Conservation (phyloP, 2,113 vertebrate species). For the Lamprologus tigripictilis region DNA sequence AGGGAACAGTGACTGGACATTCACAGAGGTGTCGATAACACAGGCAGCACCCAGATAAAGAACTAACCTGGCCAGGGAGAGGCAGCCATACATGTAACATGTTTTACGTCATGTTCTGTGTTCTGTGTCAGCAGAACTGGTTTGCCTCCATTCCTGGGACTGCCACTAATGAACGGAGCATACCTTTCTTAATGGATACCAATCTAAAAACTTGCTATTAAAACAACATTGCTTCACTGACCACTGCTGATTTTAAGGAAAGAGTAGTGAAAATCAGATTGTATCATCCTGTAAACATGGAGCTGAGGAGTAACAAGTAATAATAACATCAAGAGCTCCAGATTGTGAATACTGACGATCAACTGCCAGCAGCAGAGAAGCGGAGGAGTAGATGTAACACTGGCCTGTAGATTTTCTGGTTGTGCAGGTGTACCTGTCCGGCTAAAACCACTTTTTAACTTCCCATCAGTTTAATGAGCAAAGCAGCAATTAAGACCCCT, state of each 20-base stretch:
- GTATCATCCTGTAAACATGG: not conserved
- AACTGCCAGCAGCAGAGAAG: not conserved
- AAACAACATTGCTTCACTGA: not conserved
- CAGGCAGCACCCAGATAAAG: not conserved
- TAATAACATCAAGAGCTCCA: not conserved
- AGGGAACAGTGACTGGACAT: not conserved
- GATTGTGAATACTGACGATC: not conserved
- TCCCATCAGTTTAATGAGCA: not conserved
- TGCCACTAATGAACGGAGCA: not conserved
- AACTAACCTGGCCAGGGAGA: not conserved
- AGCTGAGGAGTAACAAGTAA: not conserved
- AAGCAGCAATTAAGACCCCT: not conserved
- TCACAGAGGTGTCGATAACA: not conserved
- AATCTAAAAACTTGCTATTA: not conserved
- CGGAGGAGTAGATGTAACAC: not conserved
- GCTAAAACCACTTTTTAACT: not conserved
- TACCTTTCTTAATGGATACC: not conserved
- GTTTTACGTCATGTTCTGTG: not conserved
- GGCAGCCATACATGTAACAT: not conserved
- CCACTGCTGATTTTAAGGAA: not conserved
- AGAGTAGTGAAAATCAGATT: not conserved
- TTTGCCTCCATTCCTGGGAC: constrained; percentile 34
- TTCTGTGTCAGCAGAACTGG: constrained; percentile 8
- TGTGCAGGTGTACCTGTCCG: not conserved
- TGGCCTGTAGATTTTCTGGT: not conserved